phyloP scores from a whole-genome alignment of 2,797 vertebrate species.

The Pantherophis vulpinus region DNA sequence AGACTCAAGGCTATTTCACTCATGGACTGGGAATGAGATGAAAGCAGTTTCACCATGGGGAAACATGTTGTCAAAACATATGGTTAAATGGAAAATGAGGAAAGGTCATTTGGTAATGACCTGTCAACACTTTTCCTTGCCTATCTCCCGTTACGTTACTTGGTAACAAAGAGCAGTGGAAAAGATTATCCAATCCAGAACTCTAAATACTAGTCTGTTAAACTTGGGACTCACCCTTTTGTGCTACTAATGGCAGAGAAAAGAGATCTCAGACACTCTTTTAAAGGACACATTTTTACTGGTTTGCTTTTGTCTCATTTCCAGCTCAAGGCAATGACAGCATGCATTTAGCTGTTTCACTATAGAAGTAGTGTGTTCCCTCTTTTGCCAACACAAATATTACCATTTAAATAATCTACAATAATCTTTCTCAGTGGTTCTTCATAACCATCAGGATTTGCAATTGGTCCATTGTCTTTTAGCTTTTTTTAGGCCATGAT shows the following conservation, averaged over 20 bases:
- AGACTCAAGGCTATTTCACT: neutral
- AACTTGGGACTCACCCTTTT: neutral
- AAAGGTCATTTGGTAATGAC: slow-evolving; percentile 25
- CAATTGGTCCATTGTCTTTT: neutral
- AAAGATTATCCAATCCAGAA: neutral
- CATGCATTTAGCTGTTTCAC: neutral
- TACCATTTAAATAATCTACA: neutral
- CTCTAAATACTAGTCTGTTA: neutral
- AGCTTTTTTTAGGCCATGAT: neutral
- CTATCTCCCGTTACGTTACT: slow-evolving; percentile 52
- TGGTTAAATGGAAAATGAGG: neutral
- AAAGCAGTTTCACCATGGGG: neutral
- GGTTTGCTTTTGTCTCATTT: neutral
- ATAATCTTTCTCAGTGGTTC: neutral
- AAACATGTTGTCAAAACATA: neutral
- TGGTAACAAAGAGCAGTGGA: neutral
- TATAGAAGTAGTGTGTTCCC: neutral
- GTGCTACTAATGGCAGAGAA: neutral
- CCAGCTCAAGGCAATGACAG: neutral
- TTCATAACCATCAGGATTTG: neutral
- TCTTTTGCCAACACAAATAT: neutral
- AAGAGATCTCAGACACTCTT: neutral
- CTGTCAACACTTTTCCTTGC: slow-evolving; percentile 55
- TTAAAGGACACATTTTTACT: neutral
- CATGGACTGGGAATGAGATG: neutral